Evolutionary conservation across 1,140 invertebrate genomes (phyloP), one percentile per base, ranked within the genome.

Genomic region (Tachypleus tridentatus): DNA sequence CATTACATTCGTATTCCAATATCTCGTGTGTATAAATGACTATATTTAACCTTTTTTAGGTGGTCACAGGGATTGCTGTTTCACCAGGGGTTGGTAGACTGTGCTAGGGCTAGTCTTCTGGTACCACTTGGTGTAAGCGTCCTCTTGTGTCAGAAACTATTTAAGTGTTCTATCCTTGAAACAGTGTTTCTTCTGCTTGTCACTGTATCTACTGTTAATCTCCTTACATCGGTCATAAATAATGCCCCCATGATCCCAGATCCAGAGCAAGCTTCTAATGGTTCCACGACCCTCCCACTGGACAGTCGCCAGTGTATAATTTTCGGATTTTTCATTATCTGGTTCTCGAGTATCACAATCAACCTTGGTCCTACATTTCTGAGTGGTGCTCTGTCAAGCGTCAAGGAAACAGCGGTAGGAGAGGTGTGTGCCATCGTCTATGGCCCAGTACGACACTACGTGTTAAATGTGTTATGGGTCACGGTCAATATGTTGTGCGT

Each of bases 271-370:
- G 48, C 53, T n/a, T 8, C 7, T 54, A 54, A 54, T 54, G n/a
- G n/a, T 54, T 8, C 7, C 53, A n/a, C 7, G n/a, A n/a, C 49
- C 3, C 75, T 87, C 61, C 79, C 89, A 57, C 85, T 87, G 83
- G 87, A 90, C 74, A 87, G 85, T 57, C 87, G 87, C 0, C 85
- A 91, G 81, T 95, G 91, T 76, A 88, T 93, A 5, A 81, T 92
- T 48, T 95, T 93, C 77, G 91, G 90, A 9, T 87, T 90, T 49
- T 90, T 90, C 77, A 93, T 93, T 85, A 93, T 93, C 72, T 93
- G 91, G 91, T 92, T 93, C 77, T 78, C 78, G 9, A 79, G 76
- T 63, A 73, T 93, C 71, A 91, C 91, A 7, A 90, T 94, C 73
- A 93, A 95, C 77, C 81, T 95, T 67, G 91, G 91, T 4, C 90